Evolutionary conservation across 2,113 vertebrate species (phyloP), one percentile per base, ranked within the genome.

Genomic region (Pseudorhombus dupliciocellatus): DNA sequence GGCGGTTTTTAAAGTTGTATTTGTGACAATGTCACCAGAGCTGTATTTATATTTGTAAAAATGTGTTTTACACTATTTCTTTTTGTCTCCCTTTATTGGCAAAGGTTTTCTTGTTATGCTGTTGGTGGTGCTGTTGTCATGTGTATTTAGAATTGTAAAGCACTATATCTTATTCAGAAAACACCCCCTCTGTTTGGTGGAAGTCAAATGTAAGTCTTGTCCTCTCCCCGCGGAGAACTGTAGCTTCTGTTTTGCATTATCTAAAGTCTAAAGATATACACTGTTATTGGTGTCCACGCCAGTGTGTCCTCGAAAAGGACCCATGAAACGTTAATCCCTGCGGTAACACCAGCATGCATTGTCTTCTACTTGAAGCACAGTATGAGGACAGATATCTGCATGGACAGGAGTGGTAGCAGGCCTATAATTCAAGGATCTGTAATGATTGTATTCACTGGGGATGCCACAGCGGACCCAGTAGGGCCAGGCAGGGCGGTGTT

Each of bases 111-210:
- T 52, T 58, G 4, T 44, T 69, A 73, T 84, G 77, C 92, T 92
- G 89, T 84, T 89, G 92, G 89, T 86, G 90, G 90, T 90, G 87
- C 90, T 93, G 84, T 91, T 93, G 91, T 80, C 86, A 82, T 87
- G 67, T 82, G 63, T 59, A 75, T 79, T 78, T 80, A 79, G 21
- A 84, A 60, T 24, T 74, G 57, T 80, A 66, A 77, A 74, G 70
- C 42, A 70, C 58, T 70, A 60, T 58, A 73, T 22, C 54, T 68
- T 66, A 81, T 73, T 64, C 6, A 67, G 21, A 55, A 71, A 77
- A 72, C 60, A 80, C 68, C 52, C 67, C 48, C 70, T 74, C 34
- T 53, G 66, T 63, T 75, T 72, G 31, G 60, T 70, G 8, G 54
- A 18, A 68, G 70, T 72, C 67, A 68, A 50, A 68, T 74, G 48